Evolutionary conservation across 2,888 invertebrate species (phyloP).

Genomic region (Drosophila barbarae): DNA sequence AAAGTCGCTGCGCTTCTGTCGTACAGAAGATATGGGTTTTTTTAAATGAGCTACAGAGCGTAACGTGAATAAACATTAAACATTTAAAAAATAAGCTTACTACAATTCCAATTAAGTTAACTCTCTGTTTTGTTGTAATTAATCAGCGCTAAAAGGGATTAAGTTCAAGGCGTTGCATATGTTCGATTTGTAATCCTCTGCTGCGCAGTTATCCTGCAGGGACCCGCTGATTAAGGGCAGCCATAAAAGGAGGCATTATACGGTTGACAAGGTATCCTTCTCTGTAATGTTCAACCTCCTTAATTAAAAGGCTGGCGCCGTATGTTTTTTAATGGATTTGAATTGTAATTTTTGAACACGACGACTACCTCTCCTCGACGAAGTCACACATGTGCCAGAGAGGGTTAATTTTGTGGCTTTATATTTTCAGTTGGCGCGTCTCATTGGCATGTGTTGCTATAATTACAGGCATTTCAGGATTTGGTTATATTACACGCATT

Average conservation of each 20-base stretch:
- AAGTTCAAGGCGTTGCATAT: constrained; percentile 22
- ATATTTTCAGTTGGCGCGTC: constrained; percentile 48
- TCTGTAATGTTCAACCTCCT: no score
- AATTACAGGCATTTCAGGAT: constrained; percentile 16
- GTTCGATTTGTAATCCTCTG: constrained; percentile 22
- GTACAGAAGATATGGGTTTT: constrained; percentile 68
- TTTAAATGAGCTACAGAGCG: constrained; percentile 61
- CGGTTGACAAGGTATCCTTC: constrained; percentile 6
- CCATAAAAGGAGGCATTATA: constrained; percentile 31
- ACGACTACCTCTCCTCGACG: constrained; percentile 11
- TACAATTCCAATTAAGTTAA: constrained; percentile 23
- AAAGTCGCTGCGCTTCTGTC: constrained; percentile 62
- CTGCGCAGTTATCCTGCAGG: constrained; percentile 19
- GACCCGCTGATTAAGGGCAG: constrained; percentile 48
- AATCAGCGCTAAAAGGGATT: constrained; percentile 26
- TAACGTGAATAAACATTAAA: constrained; percentile 68
- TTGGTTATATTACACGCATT: constrained; percentile 13
- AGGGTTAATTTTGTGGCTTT: constrained; percentile 63
- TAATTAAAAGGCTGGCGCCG: constrained; percentile 61
- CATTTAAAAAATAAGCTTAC: constrained; percentile 61
- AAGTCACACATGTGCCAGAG: constrained; percentile 57
- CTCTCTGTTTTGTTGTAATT: constrained; percentile 11
- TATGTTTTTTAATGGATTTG: constrained; percentile 57
- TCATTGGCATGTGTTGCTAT: constrained; percentile 45
- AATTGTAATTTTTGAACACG: constrained; percentile 51